Evolutionary conservation across 2,797 vertebrate genomes (phyloP), one percentile per base, ranked within the genome.

Genomic region (Fratercula arctica): DNA sequence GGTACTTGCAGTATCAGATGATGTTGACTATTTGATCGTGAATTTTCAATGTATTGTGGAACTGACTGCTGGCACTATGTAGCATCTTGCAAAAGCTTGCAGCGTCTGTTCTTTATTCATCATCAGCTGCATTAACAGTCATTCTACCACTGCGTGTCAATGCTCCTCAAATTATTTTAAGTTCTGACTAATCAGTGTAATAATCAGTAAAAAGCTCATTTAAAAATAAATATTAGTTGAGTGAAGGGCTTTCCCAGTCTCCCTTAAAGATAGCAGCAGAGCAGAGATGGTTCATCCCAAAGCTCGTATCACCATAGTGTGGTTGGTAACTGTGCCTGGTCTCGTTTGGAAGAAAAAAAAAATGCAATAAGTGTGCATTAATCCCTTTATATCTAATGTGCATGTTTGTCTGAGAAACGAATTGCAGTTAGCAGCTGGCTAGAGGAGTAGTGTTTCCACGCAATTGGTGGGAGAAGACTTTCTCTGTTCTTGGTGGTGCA

Each of bases 401-500:
- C 6, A 33, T 35, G 13, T 66, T 72, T n/a, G 50, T 64, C 51
- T 74, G 39, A 39, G 84, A 74, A n/a, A 16, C 41, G 3, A 43
- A 37, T 4, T 31, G 43, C 50, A 68, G 7, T 12, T 17, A 53
- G 7, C 6, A 19, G 4, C 33, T 82, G 41, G 10, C 19, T 11
- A 9, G 20, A 43, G 10, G 19, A 83, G 9, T 4, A 9, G 6
- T 2, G 1, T 35, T 59, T 59, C 46, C 35, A 16, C 0, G 0
- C 16, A 10, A 3, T n/a, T 10, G 9, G 4, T 41, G 33, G 23
- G 51, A 54, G 16, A 45, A 29, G 29, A 37, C 24, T 56, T 56
- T 17, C 10, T 43, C 25, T 43, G 5, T 0, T 61, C 45, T 56
- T n/a, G 45, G 29, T 23, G 25, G 18, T 14, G 37, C 10, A 6